Evolutionary conservation across 1,140 invertebrate genomes (phyloP), one percentile per base, ranked within the genome.

Genomic region (Drosophila murphyi): DNA sequence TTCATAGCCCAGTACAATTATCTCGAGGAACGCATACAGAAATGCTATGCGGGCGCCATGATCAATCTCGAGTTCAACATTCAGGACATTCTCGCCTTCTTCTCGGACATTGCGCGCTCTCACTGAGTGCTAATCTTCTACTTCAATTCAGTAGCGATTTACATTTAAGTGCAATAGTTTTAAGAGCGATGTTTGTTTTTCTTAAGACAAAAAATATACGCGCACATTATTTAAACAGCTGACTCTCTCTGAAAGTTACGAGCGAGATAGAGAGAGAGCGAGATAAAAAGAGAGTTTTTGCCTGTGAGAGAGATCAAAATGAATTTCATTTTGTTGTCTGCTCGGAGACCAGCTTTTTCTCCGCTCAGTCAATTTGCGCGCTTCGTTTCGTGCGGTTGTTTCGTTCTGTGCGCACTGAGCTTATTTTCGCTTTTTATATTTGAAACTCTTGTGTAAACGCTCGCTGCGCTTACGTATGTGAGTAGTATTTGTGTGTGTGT

Each of bases 81-180:
- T 85, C 95, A 97, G 89, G 97, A 99, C 92, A 98, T 99, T 74
- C 95, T 99, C 55, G 95, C 97, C 89, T 99, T 98, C 93, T 99
- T 99, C 93, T 99, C 98, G 10, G 98, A 99, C 93, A 99, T 99
- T 91, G 99, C 99, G n/a, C 95, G 96, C 88, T 97, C 97, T 65
- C 98, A 99, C 93, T 88, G 68, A 89, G 28, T 51, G 47, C 3
- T 34, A 10, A 3, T 28, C 10, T 52, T 35, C 35, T 64, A 59
- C 55, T 39, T 48, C 6, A 31, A 2, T 20, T 20, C 43, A 4
- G 8, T 43, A 47, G 56, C 61, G 50, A 48, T 72, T 76, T 87
- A 87, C 60, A 60, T 81, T 85, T 90, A 89, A 90, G 85, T 89
- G 86, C 85, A 89, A 89, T 89, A 85, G 85, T 79, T 72, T 90